Base-by-base conservation (phyloP, 2,888 invertebrate genomes). In the Sericinus montela region DNA sequence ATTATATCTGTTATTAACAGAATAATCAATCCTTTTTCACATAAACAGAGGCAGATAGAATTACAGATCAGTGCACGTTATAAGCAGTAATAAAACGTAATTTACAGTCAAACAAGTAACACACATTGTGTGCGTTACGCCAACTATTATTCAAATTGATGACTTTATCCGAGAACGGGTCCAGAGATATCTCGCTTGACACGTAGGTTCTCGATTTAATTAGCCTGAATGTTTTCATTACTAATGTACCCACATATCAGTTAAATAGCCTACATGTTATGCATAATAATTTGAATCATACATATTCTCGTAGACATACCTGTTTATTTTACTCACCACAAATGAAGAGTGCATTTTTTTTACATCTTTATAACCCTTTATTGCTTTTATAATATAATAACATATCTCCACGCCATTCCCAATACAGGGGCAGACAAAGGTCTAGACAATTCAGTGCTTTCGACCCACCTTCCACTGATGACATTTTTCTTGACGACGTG, bases 111-210 rank as follows among this genome's bases (percentile, higher is more conserved):
- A 52, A 62, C 50, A 60, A 56, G 56, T 62, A 58, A 64, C 69
- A 67, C 72, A 80, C 75, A 72, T 74, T 80, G 77, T 75, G 72
- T 56, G 72, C 57, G 66, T 81, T 75, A 81, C 71, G 75, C 73
- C 72, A 69, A 69, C 68, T 68, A 73, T 77, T 83, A 87, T 85
- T 86, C 80, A 86, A 79, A 86, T 78, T 79, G 75, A 86, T 83
- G 82, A 77, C 85, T 81, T 74, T 80, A 85, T 78, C 65, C 72
- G 85, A 86, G 86, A 86, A 80, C 72, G 67, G 86, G 85, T 85
- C 80, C 81, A 64, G 61, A 57, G 73, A 72, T 83, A 86, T 83
- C 83, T 56, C 66, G 55, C 69, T 73, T 67, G 75, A 75, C 80
- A 80, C 74, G 76, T 19, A 81, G 78, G 81, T 71, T 77, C 65